Evolutionary conservation across 2,797 vertebrate species (phyloP).

Genomic region (Gallirallus australis): DNA sequence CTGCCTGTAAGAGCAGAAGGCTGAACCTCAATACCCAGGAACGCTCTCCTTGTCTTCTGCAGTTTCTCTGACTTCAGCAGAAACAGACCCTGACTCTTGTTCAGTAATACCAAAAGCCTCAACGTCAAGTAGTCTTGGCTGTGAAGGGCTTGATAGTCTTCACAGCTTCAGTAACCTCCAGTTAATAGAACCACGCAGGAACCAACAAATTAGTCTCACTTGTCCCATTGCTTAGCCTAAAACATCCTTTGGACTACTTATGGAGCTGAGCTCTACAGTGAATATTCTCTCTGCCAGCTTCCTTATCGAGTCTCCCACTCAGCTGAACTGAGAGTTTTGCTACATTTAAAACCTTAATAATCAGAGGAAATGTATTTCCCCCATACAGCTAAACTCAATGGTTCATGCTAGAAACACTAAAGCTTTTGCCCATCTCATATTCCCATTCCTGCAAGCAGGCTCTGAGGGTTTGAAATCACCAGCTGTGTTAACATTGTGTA

Average conservation of each 20-base stretch:
- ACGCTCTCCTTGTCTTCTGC: not conserved
- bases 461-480: not conserved
- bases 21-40: not conserved
- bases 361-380: conserved; percentile 1
- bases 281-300: conserved; percentile 17
- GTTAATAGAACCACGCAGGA: not conserved
- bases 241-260: fast-evolving
- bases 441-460: not conserved
- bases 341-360: conserved; percentile 17
- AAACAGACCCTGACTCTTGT: not conserved
- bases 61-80: not conserved
- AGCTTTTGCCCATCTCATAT: not conserved
- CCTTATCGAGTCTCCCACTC: conserved; percentile 13
- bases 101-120: not conserved
- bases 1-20: not conserved
- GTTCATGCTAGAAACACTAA: not conserved
- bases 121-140: not conserved
- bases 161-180: not conserved
- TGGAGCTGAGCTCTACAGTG: not conserved
- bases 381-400: not conserved
- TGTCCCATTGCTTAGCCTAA: not conserved
- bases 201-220: not conserved
- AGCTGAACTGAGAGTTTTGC: conserved; percentile 16
- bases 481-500: not conserved
- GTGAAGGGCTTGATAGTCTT: not conserved